phyloP scores from a whole-genome alignment of 2,797 vertebrate species.

The Nyctalus aviator region DNA sequence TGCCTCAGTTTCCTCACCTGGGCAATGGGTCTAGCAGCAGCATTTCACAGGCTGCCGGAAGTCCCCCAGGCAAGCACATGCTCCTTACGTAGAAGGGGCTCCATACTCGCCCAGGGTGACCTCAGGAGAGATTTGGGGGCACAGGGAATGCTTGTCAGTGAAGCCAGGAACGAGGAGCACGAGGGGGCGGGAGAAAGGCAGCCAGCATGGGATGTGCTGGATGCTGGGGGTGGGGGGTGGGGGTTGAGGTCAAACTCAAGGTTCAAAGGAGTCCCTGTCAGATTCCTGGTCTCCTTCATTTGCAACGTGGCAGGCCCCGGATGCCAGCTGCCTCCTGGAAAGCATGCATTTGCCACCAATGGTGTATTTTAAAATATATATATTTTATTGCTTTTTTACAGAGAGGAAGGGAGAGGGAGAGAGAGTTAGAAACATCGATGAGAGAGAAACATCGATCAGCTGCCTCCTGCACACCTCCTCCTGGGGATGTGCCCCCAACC shows the following conservation, averaged over 20 bases:
- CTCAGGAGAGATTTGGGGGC: not conserved
- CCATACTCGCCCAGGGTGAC: fast-evolving
- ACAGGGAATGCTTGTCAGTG: not conserved
- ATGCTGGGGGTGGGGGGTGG: not conserved
- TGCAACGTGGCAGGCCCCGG: not conserved
- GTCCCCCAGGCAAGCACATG: not conserved
- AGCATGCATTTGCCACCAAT: not conserved
- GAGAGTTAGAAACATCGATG: too few species aligned
- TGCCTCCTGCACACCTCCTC: too few species aligned
- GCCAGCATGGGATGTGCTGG: fast-evolving
- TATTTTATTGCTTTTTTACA: too few species aligned
- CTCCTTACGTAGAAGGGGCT: not conserved
- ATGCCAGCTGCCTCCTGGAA: not conserved
- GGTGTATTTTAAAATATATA: too few species aligned
- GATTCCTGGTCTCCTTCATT: not conserved
- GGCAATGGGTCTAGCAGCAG: too few species aligned
- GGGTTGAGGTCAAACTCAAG: not conserved
- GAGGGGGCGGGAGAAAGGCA: not conserved
- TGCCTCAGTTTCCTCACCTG: not conserved
- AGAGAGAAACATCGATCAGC: too few species aligned
- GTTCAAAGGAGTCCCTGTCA: not conserved
- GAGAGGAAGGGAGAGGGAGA: too few species aligned
- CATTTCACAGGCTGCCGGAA: not conserved
- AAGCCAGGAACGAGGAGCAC: not conserved
- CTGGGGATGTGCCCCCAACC: too few species aligned